These are phyloP conservation scores for Sebastes nivosus DNA, from an alignment of 2,797 vertebrate genomes.

Conservation along the genomic window DNA sequence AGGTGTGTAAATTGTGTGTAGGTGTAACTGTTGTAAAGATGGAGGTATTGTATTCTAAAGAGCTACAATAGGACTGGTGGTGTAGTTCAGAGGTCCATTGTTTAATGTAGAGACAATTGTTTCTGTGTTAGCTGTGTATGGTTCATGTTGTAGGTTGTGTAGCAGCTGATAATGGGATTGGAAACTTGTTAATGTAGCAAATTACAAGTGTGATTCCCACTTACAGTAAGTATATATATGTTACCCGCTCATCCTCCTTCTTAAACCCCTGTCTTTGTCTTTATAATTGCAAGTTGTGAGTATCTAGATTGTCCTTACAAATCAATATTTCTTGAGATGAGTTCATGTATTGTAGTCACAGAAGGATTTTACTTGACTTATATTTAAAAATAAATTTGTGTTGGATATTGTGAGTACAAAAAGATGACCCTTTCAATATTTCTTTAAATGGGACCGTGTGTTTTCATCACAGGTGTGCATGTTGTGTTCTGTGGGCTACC, in stretches of 20 bases:
- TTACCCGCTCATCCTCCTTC: not conserved
- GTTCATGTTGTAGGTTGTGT: constrained; percentile 18
- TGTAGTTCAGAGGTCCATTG: not conserved
- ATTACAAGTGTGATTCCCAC: not conserved
- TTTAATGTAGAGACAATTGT: not conserved
- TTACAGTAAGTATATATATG: not conserved
- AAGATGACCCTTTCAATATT: not conserved
- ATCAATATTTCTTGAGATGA: not conserved
- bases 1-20: constrained; percentile 53
- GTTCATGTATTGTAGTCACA: no score
- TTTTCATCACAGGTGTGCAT: constrained; percentile 90
- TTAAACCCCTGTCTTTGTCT: not conserved
- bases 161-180: not conserved
- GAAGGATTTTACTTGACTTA: no score
- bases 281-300: not conserved
- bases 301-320: not conserved
- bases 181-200: not conserved
- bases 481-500: constrained; percentile 97
- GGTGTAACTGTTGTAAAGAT: not conserved
- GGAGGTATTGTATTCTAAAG: not conserved
- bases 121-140: not conserved
- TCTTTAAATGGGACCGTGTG: not conserved
- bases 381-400: not conserved
- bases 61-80: not conserved
- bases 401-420: not conserved